Evolutionary conservation across 2,797 vertebrate species (phyloP), one percentile per base, ranked within the genome.

Genomic region (Emydoidea blandingii): DNA sequence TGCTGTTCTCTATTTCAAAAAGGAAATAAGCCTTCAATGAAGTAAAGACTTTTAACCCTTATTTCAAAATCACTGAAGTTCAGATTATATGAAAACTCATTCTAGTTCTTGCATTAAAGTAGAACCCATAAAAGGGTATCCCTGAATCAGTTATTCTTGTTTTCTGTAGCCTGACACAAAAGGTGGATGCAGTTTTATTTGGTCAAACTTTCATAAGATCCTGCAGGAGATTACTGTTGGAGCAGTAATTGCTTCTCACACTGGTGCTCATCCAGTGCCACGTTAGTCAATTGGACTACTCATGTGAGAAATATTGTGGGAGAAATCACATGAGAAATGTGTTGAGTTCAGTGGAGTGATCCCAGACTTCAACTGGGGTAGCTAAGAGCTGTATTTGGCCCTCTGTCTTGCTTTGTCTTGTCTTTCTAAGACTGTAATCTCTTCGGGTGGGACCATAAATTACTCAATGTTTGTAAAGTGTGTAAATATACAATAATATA

Each of bases 41-140:
- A 34, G 50, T 57, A 31, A 93, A 92, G 23, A 83, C 6, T 91
- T 86, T 62, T 21, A 86, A 44, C 44, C 59, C 83, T 84, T 91
- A 41, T 85, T 93, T 50, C 15, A 76, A 85, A 88, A 88, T 76
- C 50, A 85, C 41, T 18, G 44, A 90, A 92, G 56, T 90, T 11
- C n/a, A 90, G 76, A 85, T 93, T 92, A 47, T 87, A 27, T 86
- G 57, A 27, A 85, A 88, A 86, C 3, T 90, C 16, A 82, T 91
- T 85, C 53, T 19, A 54, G 5, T 82, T 85, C 50, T 90, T 92
- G 53, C 29, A 65, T n/a, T 72, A 2, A 41, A 11, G 10, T n/a
- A 52, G 93, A 81, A 92, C 54, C 4, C 2, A 83, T 76, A 14
- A 15, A 25, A 86, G 29, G 52, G 49, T 91, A 95, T 52, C 7